These are phyloP conservation scores for Hyperopisus bebe DNA, from an alignment of 2,113 vertebrate genomes.

Conservation along the genomic window DNA sequence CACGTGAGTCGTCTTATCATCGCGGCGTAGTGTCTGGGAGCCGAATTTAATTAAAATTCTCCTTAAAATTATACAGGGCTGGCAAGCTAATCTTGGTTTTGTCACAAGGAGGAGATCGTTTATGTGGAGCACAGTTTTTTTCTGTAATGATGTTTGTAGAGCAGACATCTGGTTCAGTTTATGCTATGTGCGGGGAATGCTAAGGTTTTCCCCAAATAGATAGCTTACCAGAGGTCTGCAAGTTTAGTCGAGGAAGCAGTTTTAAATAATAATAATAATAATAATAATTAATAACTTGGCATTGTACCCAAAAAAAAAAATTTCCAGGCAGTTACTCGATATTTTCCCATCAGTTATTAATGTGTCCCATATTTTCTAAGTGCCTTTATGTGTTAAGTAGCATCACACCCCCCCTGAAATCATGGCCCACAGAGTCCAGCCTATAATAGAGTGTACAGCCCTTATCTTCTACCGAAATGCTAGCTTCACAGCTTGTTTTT, in stretches of 20 bases:
- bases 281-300: background rate
- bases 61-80: slow-evolving; percentile 24
- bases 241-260: background rate
- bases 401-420: background rate
- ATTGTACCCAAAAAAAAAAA: background rate
- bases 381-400: background rate
- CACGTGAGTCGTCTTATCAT: slow-evolving; percentile 21
- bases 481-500: background rate
- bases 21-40: slow-evolving; percentile 18
- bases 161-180: background rate
- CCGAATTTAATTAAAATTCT: slow-evolving; percentile 27
- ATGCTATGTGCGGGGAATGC: background rate
- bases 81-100: slow-evolving; percentile 25
- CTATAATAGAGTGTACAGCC: background rate
- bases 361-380: background rate
- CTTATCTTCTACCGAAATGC: background rate
- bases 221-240: slow-evolving; percentile 2
- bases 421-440: background rate
- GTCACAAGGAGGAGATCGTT: slow-evolving; percentile 25
- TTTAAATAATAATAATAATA: background rate
- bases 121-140: slow-evolving; percentile 1
- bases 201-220: background rate
- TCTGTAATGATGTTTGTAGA: slow-evolving; percentile 25
- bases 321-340: background rate
- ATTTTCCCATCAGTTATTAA: background rate